Evolutionary conservation across 2,888 invertebrate genomes (phyloP).

Genomic region (Erebia epiphron): DNA sequence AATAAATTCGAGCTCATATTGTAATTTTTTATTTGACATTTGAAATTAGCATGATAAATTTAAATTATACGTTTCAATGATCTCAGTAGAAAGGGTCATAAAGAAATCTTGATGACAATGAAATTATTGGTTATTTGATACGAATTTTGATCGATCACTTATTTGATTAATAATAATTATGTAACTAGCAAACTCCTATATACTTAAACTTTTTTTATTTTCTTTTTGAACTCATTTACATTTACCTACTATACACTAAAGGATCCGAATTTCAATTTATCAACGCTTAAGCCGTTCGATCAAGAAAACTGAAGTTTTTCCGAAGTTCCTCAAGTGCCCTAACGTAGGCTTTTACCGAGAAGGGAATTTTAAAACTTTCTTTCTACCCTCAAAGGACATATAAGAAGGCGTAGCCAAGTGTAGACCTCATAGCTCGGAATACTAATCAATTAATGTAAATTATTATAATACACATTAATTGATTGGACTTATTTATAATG

Average conservation of each 20-base stretch:
- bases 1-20: neutral
- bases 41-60: too few relatives aligned
- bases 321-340: neutral
- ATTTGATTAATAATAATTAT: neutral
- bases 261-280: neutral
- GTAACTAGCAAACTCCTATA: neutral
- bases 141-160: neutral
- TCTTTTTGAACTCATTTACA: neutral
- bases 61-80: too few relatives aligned
- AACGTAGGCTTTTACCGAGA: neutral
- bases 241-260: neutral
- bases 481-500: slow-evolving; percentile 9
- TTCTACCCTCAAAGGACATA: neutral
- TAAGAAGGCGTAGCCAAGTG: too few relatives aligned
- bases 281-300: neutral
- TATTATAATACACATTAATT: neutral
- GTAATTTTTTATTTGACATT: neutral
- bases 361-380: neutral
- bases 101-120: neutral
- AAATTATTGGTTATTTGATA: neutral
- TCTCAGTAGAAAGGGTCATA: too few relatives aligned
- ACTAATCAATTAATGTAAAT: too few relatives aligned
- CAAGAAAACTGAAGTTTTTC: neutral
- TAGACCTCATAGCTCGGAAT: too few relatives aligned
- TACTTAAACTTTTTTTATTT: neutral